Evolutionary conservation across 2,888 invertebrate genomes (phyloP), one percentile per base, ranked within the genome.

Genomic region (Sinohyriopsis cumingii): DNA sequence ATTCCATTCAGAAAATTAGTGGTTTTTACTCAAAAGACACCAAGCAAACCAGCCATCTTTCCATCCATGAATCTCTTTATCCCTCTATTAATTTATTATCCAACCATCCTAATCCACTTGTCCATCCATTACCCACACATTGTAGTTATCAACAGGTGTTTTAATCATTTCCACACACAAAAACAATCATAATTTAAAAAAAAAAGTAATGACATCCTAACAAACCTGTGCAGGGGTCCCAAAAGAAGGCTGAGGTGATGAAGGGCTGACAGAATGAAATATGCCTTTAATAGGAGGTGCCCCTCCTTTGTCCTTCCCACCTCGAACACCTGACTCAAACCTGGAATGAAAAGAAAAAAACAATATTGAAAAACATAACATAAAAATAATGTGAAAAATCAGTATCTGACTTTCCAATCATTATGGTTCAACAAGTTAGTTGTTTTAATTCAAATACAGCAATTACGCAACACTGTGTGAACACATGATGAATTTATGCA

Each of bases 261-360:
- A 68, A n/a, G 77, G 76, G 67, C 79, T 77, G 3, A 72, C 53
- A 60, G 73, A 68, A 55, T 74, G 69, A 20, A 84, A 71, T 18
- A 84, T 73, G 60, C 84, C 77, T 69, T 80, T 81, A 28, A 78
- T 78, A 15, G 84, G 84, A 56, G 84, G 84, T 19, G 82, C 84
- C 28, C 84, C 81, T 54, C 73, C 76, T 70, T 80, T 81, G 45
- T 84, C 84, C 65, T 82, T 84, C 15, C 71, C 45, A 45, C 45
- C 77, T 62, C 82, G 67, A 25, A 76, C 64, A 71, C 72, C 65
- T 65, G 78, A 67, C 45, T 76, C 75, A 61, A 74, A 45, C 55
- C 77, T 77, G 59, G 24, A 73, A 69, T 3, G 56, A 69, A 66
- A 60, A 25, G 9, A 25, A 69, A 66, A 60, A 25, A 19, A 25